phyloP scores from a whole-genome alignment of 2,888 invertebrate species.

The Balanococcus diminutus region DNA sequence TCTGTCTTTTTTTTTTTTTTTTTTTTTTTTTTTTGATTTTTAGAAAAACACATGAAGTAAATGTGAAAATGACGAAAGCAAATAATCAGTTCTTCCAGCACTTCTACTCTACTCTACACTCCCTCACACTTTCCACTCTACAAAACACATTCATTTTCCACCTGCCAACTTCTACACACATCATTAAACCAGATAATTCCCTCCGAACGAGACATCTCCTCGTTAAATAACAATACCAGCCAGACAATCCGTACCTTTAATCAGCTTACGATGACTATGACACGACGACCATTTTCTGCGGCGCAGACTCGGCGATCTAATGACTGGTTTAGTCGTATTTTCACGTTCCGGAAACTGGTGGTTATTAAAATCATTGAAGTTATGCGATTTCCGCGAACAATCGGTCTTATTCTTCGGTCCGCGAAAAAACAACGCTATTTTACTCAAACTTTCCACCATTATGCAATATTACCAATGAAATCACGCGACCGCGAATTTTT shows the following conservation, averaged over 20 bases:
- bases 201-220: not conserved
- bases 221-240: not conserved
- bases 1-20: too few relatives aligned
- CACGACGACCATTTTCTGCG: conserved; percentile 49
- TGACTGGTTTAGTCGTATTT: conserved; percentile 31
- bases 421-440: conserved; percentile 51
- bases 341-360: conserved; percentile 47
- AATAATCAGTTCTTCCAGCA: too few relatives aligned
- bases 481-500: conserved; percentile 29
- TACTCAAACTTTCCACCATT: conserved; percentile 53
- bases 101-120: not conserved
- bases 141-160: too few relatives aligned
- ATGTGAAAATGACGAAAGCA: too few relatives aligned
- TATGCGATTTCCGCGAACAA: conserved; percentile 44
- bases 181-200: not conserved
- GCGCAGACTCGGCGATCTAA: conserved; percentile 47
- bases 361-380: conserved; percentile 18
- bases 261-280: conserved; percentile 19
- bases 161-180: too few relatives aligned
- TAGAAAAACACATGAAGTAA: too few relatives aligned
- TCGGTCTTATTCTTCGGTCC: conserved; percentile 4
- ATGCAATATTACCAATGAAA: not conserved
- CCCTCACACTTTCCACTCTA: too few relatives aligned
- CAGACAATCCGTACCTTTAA: conserved; percentile 40
- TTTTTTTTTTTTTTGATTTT: too few relatives aligned